Evolutionary conservation across 1,140 invertebrate species (phyloP).

Genomic region (Micrasema minimum): DNA sequence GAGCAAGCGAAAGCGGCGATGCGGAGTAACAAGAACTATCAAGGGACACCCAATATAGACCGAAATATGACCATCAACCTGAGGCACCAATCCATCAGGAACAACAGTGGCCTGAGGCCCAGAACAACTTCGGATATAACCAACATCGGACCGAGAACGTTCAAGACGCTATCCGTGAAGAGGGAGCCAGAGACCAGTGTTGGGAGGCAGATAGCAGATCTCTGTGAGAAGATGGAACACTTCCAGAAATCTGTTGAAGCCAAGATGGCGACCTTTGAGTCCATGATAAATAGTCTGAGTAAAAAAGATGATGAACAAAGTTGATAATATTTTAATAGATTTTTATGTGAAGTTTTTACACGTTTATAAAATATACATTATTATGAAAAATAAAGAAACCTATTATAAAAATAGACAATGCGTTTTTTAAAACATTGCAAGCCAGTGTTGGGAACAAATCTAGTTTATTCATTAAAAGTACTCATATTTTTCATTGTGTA

Average conservation of each 20-base stretch:
- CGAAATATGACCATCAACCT: not conserved
- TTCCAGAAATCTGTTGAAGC: conserved; percentile 19
- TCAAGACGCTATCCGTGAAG: not conserved
- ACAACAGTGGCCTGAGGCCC: conserved; percentile 6
- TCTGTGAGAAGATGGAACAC: conserved; percentile 13
- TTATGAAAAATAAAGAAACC: too few species aligned
- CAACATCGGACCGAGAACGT: not conserved
- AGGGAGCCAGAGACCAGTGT: not conserved
- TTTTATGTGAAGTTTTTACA: too few species aligned
- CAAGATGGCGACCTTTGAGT: conserved; percentile 11
- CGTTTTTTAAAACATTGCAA: too few species aligned
- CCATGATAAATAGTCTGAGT: not conserved
- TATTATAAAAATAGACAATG: too few species aligned
- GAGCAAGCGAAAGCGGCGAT: conserved; percentile 56
- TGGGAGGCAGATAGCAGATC: conserved; percentile 4
- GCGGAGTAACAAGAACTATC: not conserved
- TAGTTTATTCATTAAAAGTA: too few species aligned
- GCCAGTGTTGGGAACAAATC: too few species aligned
- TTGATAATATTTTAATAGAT: conserved; percentile 4
- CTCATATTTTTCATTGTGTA: too few species aligned
- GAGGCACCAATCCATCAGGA: not conserved
- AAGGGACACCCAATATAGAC: too few species aligned
- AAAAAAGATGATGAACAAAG: conserved; percentile 13
- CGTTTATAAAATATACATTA: too few species aligned
- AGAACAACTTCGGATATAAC: conserved; percentile 45